A percentile compares a stretch with the other conserved stretches of the same genome.
These are phyloP conservation scores for Antechinus flavipes DNA, from an alignment of 2,113 vertebrate species.

Conservation along the genomic window DNA sequence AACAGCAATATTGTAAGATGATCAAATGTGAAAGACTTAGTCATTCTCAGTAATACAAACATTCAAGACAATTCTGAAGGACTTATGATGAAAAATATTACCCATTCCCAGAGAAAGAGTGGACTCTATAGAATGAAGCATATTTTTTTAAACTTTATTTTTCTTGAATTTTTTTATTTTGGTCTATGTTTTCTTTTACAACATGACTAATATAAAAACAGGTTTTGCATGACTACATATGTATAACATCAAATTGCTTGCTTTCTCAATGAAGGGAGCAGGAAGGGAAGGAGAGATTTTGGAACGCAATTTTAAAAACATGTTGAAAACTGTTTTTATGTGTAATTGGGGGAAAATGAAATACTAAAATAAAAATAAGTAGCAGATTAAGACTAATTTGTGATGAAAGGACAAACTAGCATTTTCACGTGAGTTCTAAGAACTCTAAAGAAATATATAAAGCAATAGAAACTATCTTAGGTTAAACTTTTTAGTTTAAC, in stretches of 20 bases:
- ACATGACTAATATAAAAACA: background rate
- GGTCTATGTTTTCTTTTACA: background rate
- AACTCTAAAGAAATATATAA: background rate
- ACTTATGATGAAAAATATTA: background rate
- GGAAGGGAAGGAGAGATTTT: background rate
- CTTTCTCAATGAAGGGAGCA: background rate
- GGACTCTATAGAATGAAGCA: background rate
- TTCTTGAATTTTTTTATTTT: background rate
- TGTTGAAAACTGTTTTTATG: background rate
- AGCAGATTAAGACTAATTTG: conserved; percentile 14
- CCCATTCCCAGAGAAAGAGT: background rate
- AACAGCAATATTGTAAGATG: background rate
- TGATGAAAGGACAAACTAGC: conserved; percentile 13
- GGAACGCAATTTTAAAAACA: background rate
- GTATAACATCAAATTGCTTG: background rate
- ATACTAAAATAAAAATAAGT: background rate
- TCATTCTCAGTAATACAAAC: background rate
- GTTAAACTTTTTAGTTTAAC: background rate
- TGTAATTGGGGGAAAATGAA: background rate
- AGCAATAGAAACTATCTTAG: background rate
- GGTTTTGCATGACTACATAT: background rate
- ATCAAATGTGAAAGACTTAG: background rate
- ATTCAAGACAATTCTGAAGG: background rate
- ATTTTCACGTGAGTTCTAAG: conserved; percentile 28
- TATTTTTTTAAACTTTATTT: background rate